Base-by-base conservation (phyloP, 2,113 vertebrate genomes). In the Nesoenas mayeri region DNA sequence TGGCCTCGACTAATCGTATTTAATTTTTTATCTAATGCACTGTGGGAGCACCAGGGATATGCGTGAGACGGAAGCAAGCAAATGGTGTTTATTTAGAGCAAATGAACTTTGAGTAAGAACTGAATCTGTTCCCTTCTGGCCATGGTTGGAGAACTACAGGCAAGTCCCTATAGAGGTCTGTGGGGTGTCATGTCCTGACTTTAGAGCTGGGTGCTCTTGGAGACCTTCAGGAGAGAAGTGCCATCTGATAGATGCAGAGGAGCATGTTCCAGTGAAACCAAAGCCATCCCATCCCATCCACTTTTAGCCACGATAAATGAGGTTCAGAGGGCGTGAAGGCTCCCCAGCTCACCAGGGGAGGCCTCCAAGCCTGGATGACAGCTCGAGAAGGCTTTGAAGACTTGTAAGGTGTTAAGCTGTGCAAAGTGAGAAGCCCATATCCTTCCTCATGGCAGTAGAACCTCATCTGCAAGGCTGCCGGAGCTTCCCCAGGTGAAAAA, bases 21-120 rank as follows among this genome's bases (percentile, higher is more conserved):
- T 93, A 91, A 93, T 93, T 96, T 95, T 94, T 94, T 91, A 91
- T 94, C 85, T 75, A 84, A 75, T 20, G 53, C 88, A 29, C 82
- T 6, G 15, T 61, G 66, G 86, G 91, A 95, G 50, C 82, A 72
- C 57, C 62, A 40, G 92, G 50, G 88, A 78, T 88, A 72, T 91
- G 69, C 93, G 36, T 50, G 73, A 95, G 87, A 65, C 77, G 69
- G 83, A 85, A 86, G 75, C 79, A 58, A 89, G 77, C 83, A 89
- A 93, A 79, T 47, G 71, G 18, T 90, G 73, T 91, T 95, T 81
- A 56, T 89, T 94, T 81, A 89, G 83, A 75, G 81, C 84, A 95
- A 93, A 95, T 87, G 75, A 79, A 89, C 65, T 69, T 88, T 31
- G 88, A 65, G 47, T 84, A 69, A 79, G 82, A 34, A 57, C 29